These are phyloP conservation scores for Caracal caracal DNA, from an alignment of 2,113 vertebrate genomes.

Conservation along the genomic window DNA sequence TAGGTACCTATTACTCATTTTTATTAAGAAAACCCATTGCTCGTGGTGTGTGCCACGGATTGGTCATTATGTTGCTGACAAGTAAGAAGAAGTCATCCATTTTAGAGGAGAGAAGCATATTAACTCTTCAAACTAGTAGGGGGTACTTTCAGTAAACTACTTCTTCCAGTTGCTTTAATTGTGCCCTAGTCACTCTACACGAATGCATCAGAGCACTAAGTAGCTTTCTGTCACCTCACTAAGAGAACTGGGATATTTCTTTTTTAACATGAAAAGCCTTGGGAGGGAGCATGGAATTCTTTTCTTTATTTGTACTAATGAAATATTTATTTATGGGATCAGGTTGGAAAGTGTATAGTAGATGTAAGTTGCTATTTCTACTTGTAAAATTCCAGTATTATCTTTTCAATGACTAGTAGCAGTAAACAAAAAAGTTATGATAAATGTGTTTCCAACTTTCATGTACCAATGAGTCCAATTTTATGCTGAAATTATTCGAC, in stretches of 20 bases:
- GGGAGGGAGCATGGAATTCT: background rate
- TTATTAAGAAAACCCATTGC: background rate
- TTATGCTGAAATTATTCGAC: background rate
- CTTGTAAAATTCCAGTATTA: constrained; percentile 29
- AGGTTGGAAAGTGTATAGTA: background rate
- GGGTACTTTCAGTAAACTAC: constrained; percentile 33
- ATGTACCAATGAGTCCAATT: background rate
- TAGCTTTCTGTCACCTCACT: constrained; percentile 21
- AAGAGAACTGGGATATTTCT: constrained; percentile 25
- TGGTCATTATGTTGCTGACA: constrained; percentile 11
- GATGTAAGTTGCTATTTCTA: background rate
- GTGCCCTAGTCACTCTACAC: background rate
- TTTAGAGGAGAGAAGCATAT: background rate
- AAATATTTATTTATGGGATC: constrained; percentile 47
- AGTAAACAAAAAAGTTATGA: constrained; percentile 1
- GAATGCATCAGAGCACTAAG: background rate
- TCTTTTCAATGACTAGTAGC: background rate
- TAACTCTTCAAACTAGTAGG: constrained; percentile 45
- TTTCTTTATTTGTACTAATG: background rate
- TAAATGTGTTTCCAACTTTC: constrained; percentile 27
- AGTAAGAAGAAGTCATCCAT: constrained; percentile 18
- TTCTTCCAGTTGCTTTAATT: constrained; percentile 30
- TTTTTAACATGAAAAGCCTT: constrained; percentile 18
- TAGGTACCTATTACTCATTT: background rate
- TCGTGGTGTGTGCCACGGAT: background rate